Percentiles rank a stretch among this genome's conserved stretches.
phyloP scores from a whole-genome alignment of 2,113 vertebrate species.

The Pheucticus melanocephalus region DNA sequence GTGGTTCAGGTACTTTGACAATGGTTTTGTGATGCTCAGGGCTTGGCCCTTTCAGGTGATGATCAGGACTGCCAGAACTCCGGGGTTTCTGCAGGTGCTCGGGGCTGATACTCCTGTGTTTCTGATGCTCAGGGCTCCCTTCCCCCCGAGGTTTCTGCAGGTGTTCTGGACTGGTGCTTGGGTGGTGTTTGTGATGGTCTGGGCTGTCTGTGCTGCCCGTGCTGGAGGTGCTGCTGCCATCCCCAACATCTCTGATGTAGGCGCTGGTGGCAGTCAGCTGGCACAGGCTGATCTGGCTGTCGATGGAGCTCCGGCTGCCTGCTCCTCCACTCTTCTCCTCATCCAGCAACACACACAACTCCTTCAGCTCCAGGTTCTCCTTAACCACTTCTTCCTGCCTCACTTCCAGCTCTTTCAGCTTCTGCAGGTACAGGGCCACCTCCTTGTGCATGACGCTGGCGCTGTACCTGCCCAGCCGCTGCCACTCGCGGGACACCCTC shows the following conservation, averaged over 20 bases:
- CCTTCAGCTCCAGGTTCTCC: conserved; percentile 94
- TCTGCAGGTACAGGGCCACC: conserved; percentile 90
- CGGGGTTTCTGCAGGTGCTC: conserved; percentile 82
- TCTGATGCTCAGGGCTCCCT: conserved; percentile 81
- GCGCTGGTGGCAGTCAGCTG: conserved; percentile 74
- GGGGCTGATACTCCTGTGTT: conserved; percentile 83
- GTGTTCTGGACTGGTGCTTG: conserved; percentile 78
- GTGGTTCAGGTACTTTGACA: conserved; percentile 76
- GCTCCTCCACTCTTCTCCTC: conserved; percentile 83
- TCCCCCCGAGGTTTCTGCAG: conserved; percentile 79
- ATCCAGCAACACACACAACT: conserved; percentile 91
- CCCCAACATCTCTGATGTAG: conserved; percentile 86
- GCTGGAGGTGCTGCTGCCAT: conserved; percentile 94
- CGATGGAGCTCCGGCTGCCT: conserved; percentile 87
- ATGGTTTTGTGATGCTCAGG: conserved; percentile 83
- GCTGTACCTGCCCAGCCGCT: conserved; percentile 90
- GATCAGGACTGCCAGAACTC: conserved; percentile 77
- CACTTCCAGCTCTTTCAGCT: conserved; percentile 91
- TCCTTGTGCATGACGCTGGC: conserved; percentile 93
- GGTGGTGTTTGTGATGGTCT: conserved; percentile 79
- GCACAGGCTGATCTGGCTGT: conserved; percentile 89
- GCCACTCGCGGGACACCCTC: conserved; percentile 93
- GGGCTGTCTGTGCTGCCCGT: conserved; percentile 81
- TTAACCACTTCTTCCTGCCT: conserved; percentile 89
- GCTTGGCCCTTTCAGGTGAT: conserved; percentile 79